Percentiles rank a stretch among this genome's conserved stretches.
These are phyloP conservation scores for Antheraea mylitta DNA, from an alignment of 1,140 invertebrate species.

Conservation along the genomic window DNA sequence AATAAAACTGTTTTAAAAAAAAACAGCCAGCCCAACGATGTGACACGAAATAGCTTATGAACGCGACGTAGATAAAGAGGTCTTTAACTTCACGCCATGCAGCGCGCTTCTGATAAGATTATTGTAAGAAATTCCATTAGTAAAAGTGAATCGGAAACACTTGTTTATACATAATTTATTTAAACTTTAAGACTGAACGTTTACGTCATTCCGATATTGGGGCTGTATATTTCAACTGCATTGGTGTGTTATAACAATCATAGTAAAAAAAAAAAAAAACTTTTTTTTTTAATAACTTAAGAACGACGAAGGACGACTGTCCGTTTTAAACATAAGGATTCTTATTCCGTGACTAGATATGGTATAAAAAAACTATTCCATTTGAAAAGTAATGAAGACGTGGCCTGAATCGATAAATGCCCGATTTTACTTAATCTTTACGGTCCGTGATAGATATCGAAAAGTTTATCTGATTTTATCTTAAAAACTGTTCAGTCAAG, in stretches of 20 bases:
- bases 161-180: not conserved
- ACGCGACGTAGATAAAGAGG: not conserved
- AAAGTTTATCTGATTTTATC: not conserved
- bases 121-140: not conserved
- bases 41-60: too few relatives aligned
- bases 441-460: not conserved
- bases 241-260: not conserved
- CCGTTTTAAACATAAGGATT: not conserved
- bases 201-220: not conserved
- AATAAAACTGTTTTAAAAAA: not conserved
- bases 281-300: too few relatives aligned
- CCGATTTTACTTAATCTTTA: not conserved
- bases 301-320: not conserved
- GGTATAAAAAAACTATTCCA: too few relatives aligned
- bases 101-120: slow-evolving; percentile 1
- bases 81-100: not conserved
- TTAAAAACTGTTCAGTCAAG: not conserved
- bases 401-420: not conserved
- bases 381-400: not conserved
- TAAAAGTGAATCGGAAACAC: not conserved
- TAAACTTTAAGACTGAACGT: not conserved
- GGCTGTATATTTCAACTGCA: not conserved
- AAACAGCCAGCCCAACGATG: not conserved
- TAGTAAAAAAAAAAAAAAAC: too few relatives aligned
- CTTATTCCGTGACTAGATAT: too few relatives aligned